Conservation (phyloP, 2,888 invertebrate genomes). For the Venusia cambrica region DNA sequence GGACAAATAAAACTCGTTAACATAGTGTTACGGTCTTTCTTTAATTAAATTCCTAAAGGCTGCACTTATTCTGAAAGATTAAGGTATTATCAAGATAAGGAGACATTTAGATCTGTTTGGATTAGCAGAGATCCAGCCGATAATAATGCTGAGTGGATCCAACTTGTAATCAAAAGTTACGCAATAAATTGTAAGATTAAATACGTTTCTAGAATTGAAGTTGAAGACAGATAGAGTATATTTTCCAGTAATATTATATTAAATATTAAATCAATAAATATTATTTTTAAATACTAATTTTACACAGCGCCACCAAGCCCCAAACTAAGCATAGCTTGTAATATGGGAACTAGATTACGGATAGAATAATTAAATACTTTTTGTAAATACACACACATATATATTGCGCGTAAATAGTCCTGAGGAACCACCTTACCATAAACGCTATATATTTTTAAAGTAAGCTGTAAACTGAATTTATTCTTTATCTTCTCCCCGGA, state of each 20-base stretch:
- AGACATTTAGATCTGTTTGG: slow-evolving; percentile 3
- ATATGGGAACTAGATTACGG: too few relatives aligned
- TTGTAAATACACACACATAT: too few relatives aligned
- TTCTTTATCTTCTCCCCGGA: too few relatives aligned
- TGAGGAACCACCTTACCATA: too few relatives aligned
- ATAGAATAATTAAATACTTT: too few relatives aligned
- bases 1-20: neutral
- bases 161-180: slow-evolving; percentile 12
- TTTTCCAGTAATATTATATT: slow-evolving; percentile 4
- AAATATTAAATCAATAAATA: neutral
- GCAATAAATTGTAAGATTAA: slow-evolving; percentile 14
- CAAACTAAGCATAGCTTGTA: too few relatives aligned
- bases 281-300: too few relatives aligned
- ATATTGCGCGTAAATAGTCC: too few relatives aligned
- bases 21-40: slow-evolving; percentile 4
- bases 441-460: too few relatives aligned
- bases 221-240: neutral
- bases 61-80: slow-evolving; percentile 3
- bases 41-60: slow-evolving; percentile 5
- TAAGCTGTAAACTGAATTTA: too few relatives aligned
- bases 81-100: slow-evolving; percentile 5
- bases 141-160: slow-evolving; percentile 5
- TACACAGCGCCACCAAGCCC: too few relatives aligned
- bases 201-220: slow-evolving; percentile 9
- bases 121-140: slow-evolving; percentile 5